Evolutionary conservation across 2,797 vertebrate species (phyloP), one percentile per base, ranked within the genome.

Genomic region (Choloepus didactylus): DNA sequence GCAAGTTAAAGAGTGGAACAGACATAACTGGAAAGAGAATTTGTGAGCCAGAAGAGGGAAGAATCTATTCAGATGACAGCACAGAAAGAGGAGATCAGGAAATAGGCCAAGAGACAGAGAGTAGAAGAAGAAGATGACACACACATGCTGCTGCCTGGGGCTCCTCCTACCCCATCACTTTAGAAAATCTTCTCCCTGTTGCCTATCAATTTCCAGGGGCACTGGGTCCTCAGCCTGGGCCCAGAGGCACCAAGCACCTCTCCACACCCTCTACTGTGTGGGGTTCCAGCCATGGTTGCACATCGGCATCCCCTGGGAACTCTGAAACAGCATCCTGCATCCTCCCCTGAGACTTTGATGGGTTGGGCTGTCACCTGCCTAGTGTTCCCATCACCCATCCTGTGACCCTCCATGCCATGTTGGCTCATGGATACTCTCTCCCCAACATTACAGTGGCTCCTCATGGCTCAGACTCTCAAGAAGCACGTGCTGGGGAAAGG

Each of bases 171-270:
- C 25, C 44, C 31, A 49, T 15, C 64, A 56, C 60, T 49, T 51
- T n/a, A 21, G 79, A 56, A 64, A 31, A 25, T 19, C 60, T 64
- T 19, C 60, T 64, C 12, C 18, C 44, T 62, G 51, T 14, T 5
- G 25, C 41, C 3, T 38, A 31, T 18, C 64, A 27, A 12, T 15
- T 35, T 35, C n/a, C 21, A 44, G 19, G 35, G 60, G 11, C 66
- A 7, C 21, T 10, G 19, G 51, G 27, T 23, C 38, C 7, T 2
- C 3, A 5, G 14, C 64, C 31, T 72, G 38, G 16, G 0, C 15
- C 11, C 25, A 35, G 23, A 4, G 25, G 19, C 19, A 5, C 27
- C 0, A 4, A 66, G 2, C 0, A 0, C 4, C 41, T 23, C 1
- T 46, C 0, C 2, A 62, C 2, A 38, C 15, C 41, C 67, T 49